Base-by-base conservation (phyloP, 2,113 vertebrate species). In the Barbus barbus region DNA sequence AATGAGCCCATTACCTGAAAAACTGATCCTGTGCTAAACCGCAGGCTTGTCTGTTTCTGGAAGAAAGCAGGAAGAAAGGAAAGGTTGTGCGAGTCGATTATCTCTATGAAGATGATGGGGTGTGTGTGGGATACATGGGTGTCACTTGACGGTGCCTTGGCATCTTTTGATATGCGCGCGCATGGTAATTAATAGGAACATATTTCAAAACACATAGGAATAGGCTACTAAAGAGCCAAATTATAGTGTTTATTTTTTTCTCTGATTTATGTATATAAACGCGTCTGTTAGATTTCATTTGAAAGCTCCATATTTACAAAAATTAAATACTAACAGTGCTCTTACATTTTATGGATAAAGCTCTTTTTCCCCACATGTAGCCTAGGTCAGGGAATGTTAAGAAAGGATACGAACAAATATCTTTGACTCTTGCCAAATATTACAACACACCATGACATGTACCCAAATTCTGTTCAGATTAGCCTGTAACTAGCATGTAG, bases 61-160 rank as follows among this genome's bases (percentile, higher is more conserved):
- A 83, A 75, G 24, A 53, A 46, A 48, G 74, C 51, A 24, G 46
- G 60, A 58, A 60, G 67, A 67, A 83, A 67, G 82, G 60, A 61
- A 87, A 84, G 46, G 85, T 82, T 85, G 90, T 89, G 85, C 89
- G 85, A 88, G 76, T 65, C 65, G 81, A 61, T 83, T 56, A 76
- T 81, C 79, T 82, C 73, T 71, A 38, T 86, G 77, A 69, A 65
- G 82, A 79, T 58, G 67, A 82, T 84, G 82, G 84, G 60, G 58
- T 80, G 93, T 91, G 92, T 91, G 93, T 91, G 91, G 90, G 78
- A 87, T 85, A 89, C 91, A 91, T 88, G 87, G 89, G 86, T 89
- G 90, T 86, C 90, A 90, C 92, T 91, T 92, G 90, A 92, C 91
- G 92, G 92, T 91, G 91, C 91, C 88, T 90, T 85, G 46, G 58